A percentile compares a stretch with the other conserved stretches of the same genome.
These are phyloP conservation scores for Ia io DNA, from an alignment of 2,113 vertebrate species.

Conservation along the genomic window DNA sequence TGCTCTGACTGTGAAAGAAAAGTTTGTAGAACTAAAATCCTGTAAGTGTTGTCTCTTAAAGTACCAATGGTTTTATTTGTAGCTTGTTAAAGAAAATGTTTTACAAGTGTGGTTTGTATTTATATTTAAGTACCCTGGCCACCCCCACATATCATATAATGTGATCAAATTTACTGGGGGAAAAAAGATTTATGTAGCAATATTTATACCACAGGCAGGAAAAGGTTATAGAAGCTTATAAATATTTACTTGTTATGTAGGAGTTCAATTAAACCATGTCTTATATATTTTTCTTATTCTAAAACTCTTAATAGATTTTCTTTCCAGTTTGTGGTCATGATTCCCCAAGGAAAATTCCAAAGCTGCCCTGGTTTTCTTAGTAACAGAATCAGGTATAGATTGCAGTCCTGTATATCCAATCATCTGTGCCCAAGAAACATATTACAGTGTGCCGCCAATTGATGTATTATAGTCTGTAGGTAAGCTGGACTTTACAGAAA, in stretches of 20 bases:
- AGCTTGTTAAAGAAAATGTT: slow-evolving; percentile 29
- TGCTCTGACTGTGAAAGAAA: slow-evolving; percentile 19
- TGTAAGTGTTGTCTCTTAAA: neutral
- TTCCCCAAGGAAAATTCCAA: slow-evolving; percentile 71
- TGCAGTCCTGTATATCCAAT: slow-evolving; percentile 63
- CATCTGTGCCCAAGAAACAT: slow-evolving; percentile 79
- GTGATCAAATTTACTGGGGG: slow-evolving; percentile 20
- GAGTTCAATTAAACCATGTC: slow-evolving; percentile 32
- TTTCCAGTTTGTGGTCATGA: slow-evolving; percentile 31
- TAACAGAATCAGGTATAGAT: slow-evolving; percentile 79
- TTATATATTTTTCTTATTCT: neutral
- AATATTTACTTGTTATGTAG: slow-evolving; percentile 42
- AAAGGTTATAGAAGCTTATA: slow-evolving; percentile 35
- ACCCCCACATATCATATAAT: neutral
- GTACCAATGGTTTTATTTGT: slow-evolving; percentile 18
- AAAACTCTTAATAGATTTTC: slow-evolving; percentile 58
- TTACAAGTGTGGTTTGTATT: slow-evolving; percentile 47
- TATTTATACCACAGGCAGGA: slow-evolving; percentile 52
- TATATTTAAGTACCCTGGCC: slow-evolving; percentile 44
- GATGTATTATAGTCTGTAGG: neutral
- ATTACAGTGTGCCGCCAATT: slow-evolving; percentile 60
- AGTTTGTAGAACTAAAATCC: neutral
- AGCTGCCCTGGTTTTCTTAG: slow-evolving; percentile 76
- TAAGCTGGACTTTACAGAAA: slow-evolving; percentile 37
- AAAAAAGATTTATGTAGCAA: slow-evolving; percentile 24